These are phyloP conservation scores for Pterocles burchelli DNA, from an alignment of 2,113 vertebrate genomes.

Conservation along the genomic window DNA sequence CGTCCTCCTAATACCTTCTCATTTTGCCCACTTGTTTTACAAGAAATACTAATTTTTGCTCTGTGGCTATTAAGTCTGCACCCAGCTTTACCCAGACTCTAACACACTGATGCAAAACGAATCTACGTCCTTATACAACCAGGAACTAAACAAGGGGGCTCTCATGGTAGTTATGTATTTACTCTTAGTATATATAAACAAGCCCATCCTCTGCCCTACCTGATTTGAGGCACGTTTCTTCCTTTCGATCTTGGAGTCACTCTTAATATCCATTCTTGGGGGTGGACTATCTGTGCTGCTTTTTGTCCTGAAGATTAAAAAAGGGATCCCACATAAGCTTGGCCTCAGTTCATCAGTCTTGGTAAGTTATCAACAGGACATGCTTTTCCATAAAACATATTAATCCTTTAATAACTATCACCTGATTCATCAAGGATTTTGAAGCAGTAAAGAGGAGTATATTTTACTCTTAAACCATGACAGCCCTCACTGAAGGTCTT, in stretches of 20 bases:
- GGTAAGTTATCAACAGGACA: neutral
- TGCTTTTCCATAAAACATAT: neutral
- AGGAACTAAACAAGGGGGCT: neutral
- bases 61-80: neutral
- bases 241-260: conserved; percentile 82
- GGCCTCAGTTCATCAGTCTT: neutral
- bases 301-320: conserved; percentile 80
- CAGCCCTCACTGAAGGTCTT: neutral
- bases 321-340: neutral
- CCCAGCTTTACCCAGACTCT: neutral
- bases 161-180: neutral
- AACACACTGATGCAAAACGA: neutral
- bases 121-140: neutral
- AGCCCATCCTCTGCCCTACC: conserved; percentile 65
- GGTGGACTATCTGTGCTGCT: conserved; percentile 76
- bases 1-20: neutral
- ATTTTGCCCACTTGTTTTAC: neutral
- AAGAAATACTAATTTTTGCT: neutral
- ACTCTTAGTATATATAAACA: neutral
- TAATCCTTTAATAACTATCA: neutral
- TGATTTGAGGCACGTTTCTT: conserved; percentile 87
- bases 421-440: neutral
- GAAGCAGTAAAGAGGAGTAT: neutral
- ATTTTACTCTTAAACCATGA: neutral
- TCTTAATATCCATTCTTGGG: conserved; percentile 65